Evolutionary conservation across 2,113 vertebrate genomes (phyloP).

Genomic region (Carassius gibelio): DNA sequence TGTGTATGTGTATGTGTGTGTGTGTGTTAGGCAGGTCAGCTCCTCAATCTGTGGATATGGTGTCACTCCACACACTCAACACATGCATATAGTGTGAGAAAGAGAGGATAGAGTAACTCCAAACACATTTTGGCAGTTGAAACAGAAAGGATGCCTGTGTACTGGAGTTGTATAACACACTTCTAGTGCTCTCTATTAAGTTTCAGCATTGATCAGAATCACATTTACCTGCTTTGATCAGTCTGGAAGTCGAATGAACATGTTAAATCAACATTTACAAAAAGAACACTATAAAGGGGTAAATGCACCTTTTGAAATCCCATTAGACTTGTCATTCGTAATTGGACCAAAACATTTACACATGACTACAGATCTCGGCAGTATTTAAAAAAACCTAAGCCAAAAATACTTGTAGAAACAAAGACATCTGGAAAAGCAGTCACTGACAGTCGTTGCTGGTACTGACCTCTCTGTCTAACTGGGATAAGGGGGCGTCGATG

Average conservation of each 20-base stretch:
- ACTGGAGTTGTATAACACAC: constrained; percentile 25
- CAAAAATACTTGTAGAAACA: not conserved
- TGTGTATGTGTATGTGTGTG: not conserved
- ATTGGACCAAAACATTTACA: not conserved
- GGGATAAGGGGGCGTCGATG: constrained; percentile 87
- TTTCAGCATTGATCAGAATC: not conserved
- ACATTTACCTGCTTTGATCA: constrained; percentile 48
- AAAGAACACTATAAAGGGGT: not conserved
- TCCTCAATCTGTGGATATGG: constrained; percentile 37
- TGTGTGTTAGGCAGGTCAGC: constrained; percentile 1
- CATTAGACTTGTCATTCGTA: not conserved
- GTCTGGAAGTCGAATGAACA: constrained; percentile 37
- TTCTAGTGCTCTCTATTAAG: constrained; percentile 9
- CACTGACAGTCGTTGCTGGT: not conserved
- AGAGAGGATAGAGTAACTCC: not conserved
- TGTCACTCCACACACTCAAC: constrained; percentile 43
- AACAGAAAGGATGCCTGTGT: constrained; percentile 6
- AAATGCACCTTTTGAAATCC: not conserved
- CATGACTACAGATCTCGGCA: not conserved
- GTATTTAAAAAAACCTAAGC: not conserved
- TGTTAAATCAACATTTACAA: constrained; percentile 30
- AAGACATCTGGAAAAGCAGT: not conserved
- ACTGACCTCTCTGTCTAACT: constrained; percentile 94
- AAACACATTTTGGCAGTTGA: constrained; percentile 13
- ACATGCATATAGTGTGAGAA: constrained; percentile 38